A percentile compares a stretch with the other conserved stretches of the same genome.
Conservation (phyloP, 2,888 invertebrate genomes). For the Choreutis nemorana region DNA sequence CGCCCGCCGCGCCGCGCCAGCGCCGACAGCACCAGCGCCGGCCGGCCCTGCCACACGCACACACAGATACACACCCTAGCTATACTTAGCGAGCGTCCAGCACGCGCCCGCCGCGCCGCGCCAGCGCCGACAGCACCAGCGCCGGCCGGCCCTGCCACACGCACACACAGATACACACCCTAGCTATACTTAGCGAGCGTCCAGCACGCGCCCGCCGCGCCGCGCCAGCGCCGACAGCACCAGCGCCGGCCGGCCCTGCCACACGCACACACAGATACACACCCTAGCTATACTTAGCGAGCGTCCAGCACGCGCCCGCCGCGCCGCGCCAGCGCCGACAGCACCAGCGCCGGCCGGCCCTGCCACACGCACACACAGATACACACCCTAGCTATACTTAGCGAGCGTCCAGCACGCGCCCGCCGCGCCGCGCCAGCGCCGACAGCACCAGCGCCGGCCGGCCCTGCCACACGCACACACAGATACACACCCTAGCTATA, state of each 20-base stretch:
- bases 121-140: slow-evolving; percentile 2
- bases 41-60: slow-evolving; percentile 15
- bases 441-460: too few species aligned
- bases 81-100: too few species aligned
- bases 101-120: slow-evolving; percentile 9
- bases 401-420: too few species aligned
- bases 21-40: slow-evolving; percentile 47
- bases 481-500: too few species aligned
- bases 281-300: not conserved
- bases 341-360: too few species aligned
- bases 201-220: too few species aligned
- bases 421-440: too few species aligned
- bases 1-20: slow-evolving; percentile 39
- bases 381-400: too few species aligned
- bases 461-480: too few species aligned
- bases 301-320: not conserved
- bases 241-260: too few species aligned
- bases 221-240: not conserved
- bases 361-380: too few species aligned
- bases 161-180: not conserved
- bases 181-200: too few species aligned
- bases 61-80: not conserved
- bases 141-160: not conserved
- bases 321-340: not conserved
- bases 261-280: not conserved